Percentiles rank a stretch among this genome's conserved stretches.
Evolutionary conservation across 2,888 invertebrate species (phyloP).

Genomic region (Augochlorella aurata): DNA sequence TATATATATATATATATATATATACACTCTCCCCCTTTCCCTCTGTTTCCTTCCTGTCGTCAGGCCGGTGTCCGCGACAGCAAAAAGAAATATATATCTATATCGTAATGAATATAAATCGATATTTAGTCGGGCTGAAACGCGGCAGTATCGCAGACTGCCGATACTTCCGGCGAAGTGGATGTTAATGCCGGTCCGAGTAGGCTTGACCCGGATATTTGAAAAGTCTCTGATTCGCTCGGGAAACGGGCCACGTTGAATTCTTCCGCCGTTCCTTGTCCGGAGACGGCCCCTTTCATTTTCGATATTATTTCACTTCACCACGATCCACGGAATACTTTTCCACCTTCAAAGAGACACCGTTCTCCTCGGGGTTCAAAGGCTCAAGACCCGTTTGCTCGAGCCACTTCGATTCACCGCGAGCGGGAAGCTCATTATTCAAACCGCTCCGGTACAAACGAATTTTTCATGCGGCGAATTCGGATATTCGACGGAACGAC

Average conservation of each 20-base stretch:
- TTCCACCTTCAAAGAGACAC: neutral
- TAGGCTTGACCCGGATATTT: conserved; percentile 18
- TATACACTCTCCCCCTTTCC: too few relatives aligned
- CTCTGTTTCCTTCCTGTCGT: neutral
- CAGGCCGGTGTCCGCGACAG: conserved; percentile 2
- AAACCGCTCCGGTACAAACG: neutral
- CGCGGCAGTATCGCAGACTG: neutral
- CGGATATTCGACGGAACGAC: neutral
- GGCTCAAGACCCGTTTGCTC: neutral
- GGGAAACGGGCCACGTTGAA: neutral
- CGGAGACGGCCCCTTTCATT: neutral
- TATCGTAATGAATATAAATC: conserved; percentile 16
- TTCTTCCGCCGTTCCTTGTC: neutral
- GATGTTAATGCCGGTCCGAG: conserved; percentile 22
- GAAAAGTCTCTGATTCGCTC: neutral
- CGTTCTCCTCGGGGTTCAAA: neutral
- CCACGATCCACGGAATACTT: neutral
- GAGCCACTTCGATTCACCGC: neutral
- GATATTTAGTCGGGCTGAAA: conserved; percentile 6
- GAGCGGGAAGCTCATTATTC: conserved; percentile 3
- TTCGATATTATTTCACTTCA: neutral
- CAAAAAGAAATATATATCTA: conserved; percentile 3
- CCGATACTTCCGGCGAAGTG: conserved; percentile 10
- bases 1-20: too few relatives aligned
- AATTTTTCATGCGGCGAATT: neutral